These are phyloP conservation scores for Neotoma lepida DNA, from an alignment of 2,113 vertebrate genomes.

Conservation along the genomic window DNA sequence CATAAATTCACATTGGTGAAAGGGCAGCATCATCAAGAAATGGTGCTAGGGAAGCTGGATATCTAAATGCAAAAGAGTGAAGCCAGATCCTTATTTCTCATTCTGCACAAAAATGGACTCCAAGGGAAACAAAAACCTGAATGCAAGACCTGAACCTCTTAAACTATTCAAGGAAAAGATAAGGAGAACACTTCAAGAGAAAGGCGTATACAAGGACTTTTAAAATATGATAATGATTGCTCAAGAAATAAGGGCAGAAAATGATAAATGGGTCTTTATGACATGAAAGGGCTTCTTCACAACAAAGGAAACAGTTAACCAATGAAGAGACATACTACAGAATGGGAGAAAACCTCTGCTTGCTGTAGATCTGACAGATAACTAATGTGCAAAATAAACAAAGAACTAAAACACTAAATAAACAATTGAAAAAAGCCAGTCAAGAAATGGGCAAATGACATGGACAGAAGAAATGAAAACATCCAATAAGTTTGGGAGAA, in stretches of 20 bases:
- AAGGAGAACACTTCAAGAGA: neutral
- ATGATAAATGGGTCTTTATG: neutral
- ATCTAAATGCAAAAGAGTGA: neutral
- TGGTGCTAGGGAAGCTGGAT: neutral
- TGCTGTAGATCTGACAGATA: neutral
- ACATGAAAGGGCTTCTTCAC: neutral
- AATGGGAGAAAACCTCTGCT: neutral
- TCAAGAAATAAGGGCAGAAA: neutral
- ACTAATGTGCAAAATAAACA: neutral
- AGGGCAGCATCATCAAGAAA: neutral
- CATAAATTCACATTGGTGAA: neutral
- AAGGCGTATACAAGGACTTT: neutral
- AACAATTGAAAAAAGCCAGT: neutral
- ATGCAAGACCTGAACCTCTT: neutral
- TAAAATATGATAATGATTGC: neutral
- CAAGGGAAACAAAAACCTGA: neutral
- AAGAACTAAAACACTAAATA: neutral
- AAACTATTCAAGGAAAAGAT: neutral
- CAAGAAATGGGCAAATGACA: neutral
- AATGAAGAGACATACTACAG: neutral
- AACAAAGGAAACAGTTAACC: neutral
- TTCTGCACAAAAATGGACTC: neutral
- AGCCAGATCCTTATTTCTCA: neutral
- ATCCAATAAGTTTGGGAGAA: neutral
- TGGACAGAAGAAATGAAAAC: neutral